phyloP scores from a whole-genome alignment of 1,140 invertebrate genomes.

The Drosophila sucinea region DNA sequence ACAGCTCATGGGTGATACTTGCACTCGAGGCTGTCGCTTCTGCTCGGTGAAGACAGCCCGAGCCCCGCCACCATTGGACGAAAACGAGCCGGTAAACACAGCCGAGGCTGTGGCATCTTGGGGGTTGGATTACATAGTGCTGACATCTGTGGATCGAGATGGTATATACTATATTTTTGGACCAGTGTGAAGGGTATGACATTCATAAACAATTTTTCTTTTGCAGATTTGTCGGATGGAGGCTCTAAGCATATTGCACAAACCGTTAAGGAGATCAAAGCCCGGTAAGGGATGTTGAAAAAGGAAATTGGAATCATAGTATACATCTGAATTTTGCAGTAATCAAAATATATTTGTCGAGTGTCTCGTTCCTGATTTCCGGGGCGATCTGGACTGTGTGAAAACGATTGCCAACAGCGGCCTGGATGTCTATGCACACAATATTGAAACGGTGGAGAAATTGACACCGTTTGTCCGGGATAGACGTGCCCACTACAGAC shows the following conservation, averaged over 20 bases:
- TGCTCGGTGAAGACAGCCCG: constrained; percentile 99
- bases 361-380: constrained; percentile 98
- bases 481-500: constrained; percentile 90
- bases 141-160: constrained; percentile 99
- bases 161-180: constrained; percentile 75
- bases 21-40: constrained; percentile 96
- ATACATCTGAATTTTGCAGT: constrained; percentile 83
- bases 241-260: constrained; percentile 95
- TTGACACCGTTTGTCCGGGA: constrained; percentile 96
- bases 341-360: constrained; percentile 96
- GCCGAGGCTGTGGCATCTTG: constrained; percentile 96
- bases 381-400: constrained; percentile 91
- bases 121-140: constrained; percentile 98
- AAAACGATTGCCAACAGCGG: constrained; percentile 91
- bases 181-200: background rate
- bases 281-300: constrained; percentile 33
- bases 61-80: constrained; percentile 95
- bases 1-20: constrained; percentile 95
- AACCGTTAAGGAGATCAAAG: constrained; percentile 90
- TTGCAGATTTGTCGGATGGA: constrained; percentile 91
- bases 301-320: background rate
- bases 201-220: constrained; percentile 79
- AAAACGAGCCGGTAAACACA: constrained; percentile 96
- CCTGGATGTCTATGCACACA: constrained; percentile 98
- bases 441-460: constrained; percentile 97